A percentile compares a stretch with the other conserved stretches of the same genome.
Evolutionary conservation across 2,888 invertebrate species (phyloP).

Genomic region (Microplitis deprimator): DNA sequence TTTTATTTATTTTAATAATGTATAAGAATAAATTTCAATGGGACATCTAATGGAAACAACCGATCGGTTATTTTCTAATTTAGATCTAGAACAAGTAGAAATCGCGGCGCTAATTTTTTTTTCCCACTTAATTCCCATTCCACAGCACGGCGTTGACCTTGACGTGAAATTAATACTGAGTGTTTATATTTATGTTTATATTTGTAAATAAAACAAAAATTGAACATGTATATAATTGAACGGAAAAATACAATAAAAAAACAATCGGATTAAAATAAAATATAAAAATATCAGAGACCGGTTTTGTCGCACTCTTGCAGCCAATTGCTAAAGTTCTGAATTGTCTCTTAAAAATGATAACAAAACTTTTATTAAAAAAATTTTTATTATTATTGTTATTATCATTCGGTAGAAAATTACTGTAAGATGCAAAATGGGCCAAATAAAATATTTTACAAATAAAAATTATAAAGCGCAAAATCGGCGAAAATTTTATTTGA

Average conservation of each 20-base stretch:
- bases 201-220: constrained; percentile 23
- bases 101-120: constrained; percentile 19
- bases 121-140: constrained; percentile 17
- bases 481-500: too few relatives aligned
- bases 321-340: too few relatives aligned
- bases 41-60: neutral
- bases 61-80: constrained; percentile 8
- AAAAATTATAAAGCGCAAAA: too few relatives aligned
- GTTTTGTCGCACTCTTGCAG: constrained; percentile 17
- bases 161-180: constrained; percentile 11
- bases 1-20: neutral
- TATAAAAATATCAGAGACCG: constrained; percentile 20
- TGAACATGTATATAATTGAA: neutral
- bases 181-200: constrained; percentile 29
- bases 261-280: too few relatives aligned
- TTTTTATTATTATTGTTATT: too few relatives aligned
- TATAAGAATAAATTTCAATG: neutral
- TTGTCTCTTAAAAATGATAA: too few relatives aligned
- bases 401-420: too few relatives aligned
- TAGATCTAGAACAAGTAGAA: constrained; percentile 32
- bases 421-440: too few relatives aligned
- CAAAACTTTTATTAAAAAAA: too few relatives aligned
- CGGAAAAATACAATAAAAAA: neutral
- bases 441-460: too few relatives aligned
- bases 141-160: constrained; percentile 28